phyloP scores from a whole-genome alignment of 1,140 invertebrate genomes.

The Diuraphis noxia region DNA sequence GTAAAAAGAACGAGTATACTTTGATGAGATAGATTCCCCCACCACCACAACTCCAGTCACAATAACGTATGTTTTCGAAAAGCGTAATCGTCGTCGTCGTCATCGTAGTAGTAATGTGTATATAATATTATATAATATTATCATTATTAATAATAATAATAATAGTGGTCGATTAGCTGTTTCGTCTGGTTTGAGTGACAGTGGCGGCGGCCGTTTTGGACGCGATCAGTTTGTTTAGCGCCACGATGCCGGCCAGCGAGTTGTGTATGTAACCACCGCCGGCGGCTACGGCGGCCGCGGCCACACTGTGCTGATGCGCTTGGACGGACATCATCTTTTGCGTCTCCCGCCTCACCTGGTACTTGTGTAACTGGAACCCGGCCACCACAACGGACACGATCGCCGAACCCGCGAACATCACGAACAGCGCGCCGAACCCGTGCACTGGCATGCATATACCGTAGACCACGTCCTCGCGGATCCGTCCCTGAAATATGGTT shows the following conservation, averaged over 20 bases:
- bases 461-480: conserved; percentile 84
- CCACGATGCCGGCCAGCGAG: conserved; percentile 73
- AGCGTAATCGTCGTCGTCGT: not conserved
- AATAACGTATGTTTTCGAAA: not conserved
- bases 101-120: not conserved
- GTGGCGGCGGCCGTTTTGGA: conserved; percentile 15
- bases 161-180: conserved; percentile 22
- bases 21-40: too few relatives aligned
- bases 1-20: not conserved
- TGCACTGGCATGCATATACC: conserved; percentile 88
- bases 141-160: not conserved
- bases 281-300: conserved; percentile 59
- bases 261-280: conserved; percentile 60
- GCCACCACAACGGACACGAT: conserved; percentile 79
- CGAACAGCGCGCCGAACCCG: conserved; percentile 84
- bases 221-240: conserved; percentile 66
- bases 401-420: conserved; percentile 80
- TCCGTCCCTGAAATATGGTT: conserved; percentile 83
- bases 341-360: conserved; percentile 73
- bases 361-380: conserved; percentile 73
- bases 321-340: conserved; percentile 58
- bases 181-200: not conserved
- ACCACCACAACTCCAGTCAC: not conserved
- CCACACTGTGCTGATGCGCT: conserved; percentile 62
- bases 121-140: not conserved